A percentile compares a stretch with the other conserved stretches of the same genome.
These are phyloP conservation scores for Crenuchus spilurus DNA, from an alignment of 2,797 vertebrate species.

Conservation along the genomic window DNA sequence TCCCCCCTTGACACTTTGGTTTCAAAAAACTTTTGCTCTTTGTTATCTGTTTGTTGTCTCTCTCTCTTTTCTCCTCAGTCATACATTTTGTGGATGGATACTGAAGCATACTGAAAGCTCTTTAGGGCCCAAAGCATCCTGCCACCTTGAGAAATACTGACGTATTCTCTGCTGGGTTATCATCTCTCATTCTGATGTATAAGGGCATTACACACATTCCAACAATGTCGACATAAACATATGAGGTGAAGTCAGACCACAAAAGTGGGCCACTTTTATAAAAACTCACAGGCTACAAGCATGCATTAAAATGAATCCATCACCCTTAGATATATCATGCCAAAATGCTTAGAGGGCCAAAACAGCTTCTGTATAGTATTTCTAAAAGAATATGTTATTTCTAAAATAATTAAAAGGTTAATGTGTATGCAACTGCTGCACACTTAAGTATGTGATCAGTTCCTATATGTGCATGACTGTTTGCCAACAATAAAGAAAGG, in stretches of 20 bases:
- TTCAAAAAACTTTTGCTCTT: not conserved
- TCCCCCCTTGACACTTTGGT: not conserved
- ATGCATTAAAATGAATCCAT: not conserved
- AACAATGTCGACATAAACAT: slow-evolving; percentile 1
- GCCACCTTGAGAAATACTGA: slow-evolving; percentile 7
- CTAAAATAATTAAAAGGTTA: not conserved
- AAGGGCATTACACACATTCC: not conserved
- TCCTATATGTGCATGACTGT: not conserved
- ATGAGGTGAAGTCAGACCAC: not conserved
- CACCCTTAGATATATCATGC: not conserved
- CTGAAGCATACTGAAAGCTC: not conserved
- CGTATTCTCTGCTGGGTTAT: not conserved
- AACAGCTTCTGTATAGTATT: too few species aligned
- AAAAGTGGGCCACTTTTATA: not conserved
- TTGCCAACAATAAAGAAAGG: not conserved
- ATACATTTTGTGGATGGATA: not conserved
- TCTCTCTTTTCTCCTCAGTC: not conserved
- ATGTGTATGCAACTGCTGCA: not conserved
- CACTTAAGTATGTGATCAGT: not conserved
- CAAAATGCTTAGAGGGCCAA: not conserved
- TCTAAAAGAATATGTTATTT: not conserved
- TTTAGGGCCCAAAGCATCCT: not conserved
- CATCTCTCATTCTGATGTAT: slow-evolving; percentile 5
- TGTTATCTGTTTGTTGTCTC: not conserved
- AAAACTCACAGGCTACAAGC: not conserved